phyloP scores from a whole-genome alignment of 2,113 vertebrate species.

The Nycticorax nycticorax region DNA sequence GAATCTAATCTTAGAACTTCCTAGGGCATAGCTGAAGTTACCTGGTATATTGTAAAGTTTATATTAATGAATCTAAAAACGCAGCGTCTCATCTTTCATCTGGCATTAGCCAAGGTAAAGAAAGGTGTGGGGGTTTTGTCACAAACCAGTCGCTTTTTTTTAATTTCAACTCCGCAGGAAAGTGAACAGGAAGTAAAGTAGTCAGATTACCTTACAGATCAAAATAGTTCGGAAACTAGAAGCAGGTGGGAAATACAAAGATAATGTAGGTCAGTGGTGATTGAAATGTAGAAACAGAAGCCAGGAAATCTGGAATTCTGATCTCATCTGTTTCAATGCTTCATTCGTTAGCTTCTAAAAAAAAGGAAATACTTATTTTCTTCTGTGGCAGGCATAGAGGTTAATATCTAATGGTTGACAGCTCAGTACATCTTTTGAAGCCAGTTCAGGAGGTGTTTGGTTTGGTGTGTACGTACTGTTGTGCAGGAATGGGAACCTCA shows the following conservation, averaged over 20 bases:
- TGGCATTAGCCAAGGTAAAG: background rate
- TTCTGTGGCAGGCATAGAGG: background rate
- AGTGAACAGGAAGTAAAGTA: background rate
- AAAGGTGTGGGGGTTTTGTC: background rate
- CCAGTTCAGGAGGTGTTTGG: background rate
- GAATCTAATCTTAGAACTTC: background rate
- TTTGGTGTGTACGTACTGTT: background rate
- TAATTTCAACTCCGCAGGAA: background rate
- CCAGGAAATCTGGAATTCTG: background rate
- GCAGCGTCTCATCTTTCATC: background rate
- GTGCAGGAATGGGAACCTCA: background rate
- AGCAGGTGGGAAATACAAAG: background rate
- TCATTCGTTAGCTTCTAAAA: background rate
- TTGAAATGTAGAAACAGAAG: background rate
- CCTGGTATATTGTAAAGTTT: background rate
- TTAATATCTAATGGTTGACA: background rate
- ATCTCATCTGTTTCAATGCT: background rate
- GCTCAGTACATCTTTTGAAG: background rate
- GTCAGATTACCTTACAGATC: background rate
- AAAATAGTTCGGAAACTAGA: background rate
- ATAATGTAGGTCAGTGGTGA: background rate
- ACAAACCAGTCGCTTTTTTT: background rate
- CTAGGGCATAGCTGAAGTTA: background rate
- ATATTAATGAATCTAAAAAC: background rate
- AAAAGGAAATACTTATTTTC: accelerated